A percentile compares a stretch with the other conserved stretches of the same genome.
phyloP scores from a whole-genome alignment of 2,888 invertebrate species.

The Drosophila borealis region DNA sequence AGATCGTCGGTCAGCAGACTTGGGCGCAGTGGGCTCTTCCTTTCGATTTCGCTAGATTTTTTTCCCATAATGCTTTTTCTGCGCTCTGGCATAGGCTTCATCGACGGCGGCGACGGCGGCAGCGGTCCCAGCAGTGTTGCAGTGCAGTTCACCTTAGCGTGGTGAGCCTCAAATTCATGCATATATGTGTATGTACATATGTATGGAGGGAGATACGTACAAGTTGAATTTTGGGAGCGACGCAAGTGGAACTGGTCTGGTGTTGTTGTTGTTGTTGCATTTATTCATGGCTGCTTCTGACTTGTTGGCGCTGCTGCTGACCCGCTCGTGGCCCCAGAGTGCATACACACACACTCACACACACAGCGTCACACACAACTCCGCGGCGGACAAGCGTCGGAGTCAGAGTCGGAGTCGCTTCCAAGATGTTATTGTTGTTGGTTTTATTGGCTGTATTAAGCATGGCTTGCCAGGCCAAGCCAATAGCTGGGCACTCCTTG shows the following conservation, averaged over 20 bases:
- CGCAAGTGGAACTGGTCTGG: constrained; percentile 80
- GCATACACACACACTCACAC: constrained; percentile 50
- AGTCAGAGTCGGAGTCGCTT: constrained; percentile 71
- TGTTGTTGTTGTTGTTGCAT: constrained; percentile 46
- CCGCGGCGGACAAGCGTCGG: constrained; percentile 55
- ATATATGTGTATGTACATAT: constrained; percentile 19
- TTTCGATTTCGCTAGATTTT: constrained; percentile 83
- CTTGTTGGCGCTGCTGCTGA: constrained; percentile 65
- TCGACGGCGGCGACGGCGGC: constrained; percentile 1
- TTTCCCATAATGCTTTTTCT: constrained; percentile 82
- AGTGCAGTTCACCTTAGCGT: constrained; percentile 28
- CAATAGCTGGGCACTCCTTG: constrained; percentile 80
- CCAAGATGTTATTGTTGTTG: constrained; percentile 63
- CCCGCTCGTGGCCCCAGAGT: constrained; percentile 82
- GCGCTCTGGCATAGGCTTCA: constrained; percentile 30
- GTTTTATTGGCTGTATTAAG: constrained; percentile 78
- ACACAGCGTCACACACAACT: constrained; percentile 49
- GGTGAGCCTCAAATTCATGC: constrained; percentile 38
- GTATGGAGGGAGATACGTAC: constrained; percentile 45
- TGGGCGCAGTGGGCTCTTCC: constrained; percentile 82
- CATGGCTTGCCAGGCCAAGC: constrained; percentile 78
- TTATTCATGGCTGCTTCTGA: constrained; percentile 57
- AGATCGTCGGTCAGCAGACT: constrained; percentile 67
- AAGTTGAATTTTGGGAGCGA: constrained; percentile 79
- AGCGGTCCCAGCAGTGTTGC: constrained; percentile 17